Percentiles rank a stretch among this genome's conserved stretches.
These are phyloP conservation scores for Altica lythri DNA, from an alignment of 2,888 invertebrate genomes.

Conservation along the genomic window DNA sequence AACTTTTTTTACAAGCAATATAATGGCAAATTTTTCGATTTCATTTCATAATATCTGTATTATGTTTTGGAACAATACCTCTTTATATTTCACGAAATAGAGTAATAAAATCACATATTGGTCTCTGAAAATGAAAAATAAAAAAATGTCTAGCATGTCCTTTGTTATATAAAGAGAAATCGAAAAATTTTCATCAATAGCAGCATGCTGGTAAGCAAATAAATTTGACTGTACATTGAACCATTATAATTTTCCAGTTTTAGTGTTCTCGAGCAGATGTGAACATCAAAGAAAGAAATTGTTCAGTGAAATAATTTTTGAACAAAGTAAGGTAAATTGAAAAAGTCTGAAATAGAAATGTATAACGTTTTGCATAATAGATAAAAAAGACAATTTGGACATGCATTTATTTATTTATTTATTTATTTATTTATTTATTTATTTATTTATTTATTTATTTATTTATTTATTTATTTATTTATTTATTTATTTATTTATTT, in stretches of 20 bases:
- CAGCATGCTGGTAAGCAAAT: not conserved
- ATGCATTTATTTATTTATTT: too few relatives aligned
- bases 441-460: too few relatives aligned
- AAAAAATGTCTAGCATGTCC: conserved; percentile 5
- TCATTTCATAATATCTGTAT: conserved; percentile 1
- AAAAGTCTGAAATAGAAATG: too few relatives aligned
- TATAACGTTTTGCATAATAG: too few relatives aligned
- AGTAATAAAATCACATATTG: conserved; percentile 9
- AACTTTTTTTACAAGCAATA: too few relatives aligned
- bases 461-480: too few relatives aligned
- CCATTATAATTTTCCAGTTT: not conserved
- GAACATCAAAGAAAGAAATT: not conserved
- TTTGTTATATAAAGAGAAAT: not conserved
- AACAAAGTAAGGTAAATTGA: too few relatives aligned
- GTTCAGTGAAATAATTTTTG: too few relatives aligned
- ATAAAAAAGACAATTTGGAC: too few relatives aligned
- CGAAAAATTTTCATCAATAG: conserved; percentile 2
- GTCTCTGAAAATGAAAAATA: not conserved
- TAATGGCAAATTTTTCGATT: too few relatives aligned
- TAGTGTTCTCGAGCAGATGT: not conserved
- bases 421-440: too few relatives aligned
- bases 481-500: too few relatives aligned
- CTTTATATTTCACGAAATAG: not conserved
- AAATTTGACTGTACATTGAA: not conserved
- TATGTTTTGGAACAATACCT: conserved; percentile 5